Conservation (phyloP, 2,113 vertebrate species). For the Puma concolor region DNA sequence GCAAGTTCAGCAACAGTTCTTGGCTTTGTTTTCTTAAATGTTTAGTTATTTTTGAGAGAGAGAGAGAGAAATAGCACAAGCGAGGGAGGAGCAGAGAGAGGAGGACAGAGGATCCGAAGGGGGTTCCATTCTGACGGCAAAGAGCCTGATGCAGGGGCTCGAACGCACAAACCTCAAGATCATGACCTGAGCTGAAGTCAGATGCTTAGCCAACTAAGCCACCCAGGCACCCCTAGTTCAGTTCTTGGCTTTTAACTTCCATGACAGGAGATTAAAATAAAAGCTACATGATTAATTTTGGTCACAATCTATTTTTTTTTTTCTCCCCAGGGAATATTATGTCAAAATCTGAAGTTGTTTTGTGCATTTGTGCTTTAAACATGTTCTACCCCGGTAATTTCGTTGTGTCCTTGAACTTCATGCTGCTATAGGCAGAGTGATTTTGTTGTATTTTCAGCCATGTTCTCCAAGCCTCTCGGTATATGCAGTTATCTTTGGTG, state of each 20-base stretch:
- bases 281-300: not conserved
- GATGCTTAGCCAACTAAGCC: no score
- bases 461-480: not conserved
- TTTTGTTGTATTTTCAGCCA: not conserved
- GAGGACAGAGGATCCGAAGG: no score
- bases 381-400: not conserved
- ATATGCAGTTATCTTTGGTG: not conserved
- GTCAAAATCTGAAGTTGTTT: not conserved
- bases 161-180: no score
- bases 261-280: constrained; percentile 38
- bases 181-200: no score
- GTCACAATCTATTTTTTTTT: not conserved
- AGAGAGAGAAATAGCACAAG: no score
- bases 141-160: no score
- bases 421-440: not conserved
- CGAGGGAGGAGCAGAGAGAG: no score
- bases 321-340: not conserved
- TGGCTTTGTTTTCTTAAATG: not conserved
- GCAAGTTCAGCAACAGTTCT: not conserved
- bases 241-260: constrained; percentile 33
- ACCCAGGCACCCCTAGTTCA: not conserved
- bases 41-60: no score
- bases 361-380: not conserved
- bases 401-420: not conserved
- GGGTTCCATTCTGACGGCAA: no score